Percentiles rank a stretch among this genome's conserved stretches.
phyloP scores from a whole-genome alignment of 2,797 vertebrate species.

The Cryptoblepharus egeriae region DNA sequence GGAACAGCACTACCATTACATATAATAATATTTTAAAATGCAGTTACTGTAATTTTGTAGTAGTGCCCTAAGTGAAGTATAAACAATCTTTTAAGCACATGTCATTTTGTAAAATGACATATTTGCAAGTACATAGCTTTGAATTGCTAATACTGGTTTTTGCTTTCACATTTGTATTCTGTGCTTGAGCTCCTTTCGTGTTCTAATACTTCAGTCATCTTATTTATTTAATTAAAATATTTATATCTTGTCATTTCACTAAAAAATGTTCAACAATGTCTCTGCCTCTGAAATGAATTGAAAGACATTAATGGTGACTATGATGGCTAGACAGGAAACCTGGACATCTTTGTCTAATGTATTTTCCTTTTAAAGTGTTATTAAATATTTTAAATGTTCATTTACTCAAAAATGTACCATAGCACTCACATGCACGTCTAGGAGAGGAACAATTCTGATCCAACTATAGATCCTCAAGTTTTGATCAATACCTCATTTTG shows the following conservation, averaged over 20 bases:
- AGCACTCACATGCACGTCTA: neutral
- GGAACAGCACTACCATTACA: neutral
- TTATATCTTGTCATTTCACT: neutral
- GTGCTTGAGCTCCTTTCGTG: neutral
- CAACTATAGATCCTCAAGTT: neutral
- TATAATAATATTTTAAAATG: neutral
- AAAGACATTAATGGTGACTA: neutral
- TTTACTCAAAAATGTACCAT: neutral
- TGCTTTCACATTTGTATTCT: neutral
- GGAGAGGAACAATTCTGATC: neutral
- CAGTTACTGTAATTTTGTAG: conserved; percentile 1
- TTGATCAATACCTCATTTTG: neutral
- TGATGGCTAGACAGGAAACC: neutral
- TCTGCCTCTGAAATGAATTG: neutral
- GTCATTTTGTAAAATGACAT: conserved; percentile 22
- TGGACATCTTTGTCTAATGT: neutral
- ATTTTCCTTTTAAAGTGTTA: neutral
- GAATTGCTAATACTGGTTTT: conserved; percentile 17
- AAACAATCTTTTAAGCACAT: neutral
- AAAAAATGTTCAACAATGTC: neutral
- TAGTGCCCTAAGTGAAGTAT: neutral
- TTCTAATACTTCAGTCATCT: conserved; percentile 4
- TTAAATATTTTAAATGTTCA: neutral
- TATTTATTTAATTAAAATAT: conserved; percentile 15
- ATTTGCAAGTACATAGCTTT: accelerated